Conservation (phyloP, 2,797 vertebrate genomes). For the Gymnocypris eckloni region DNA sequence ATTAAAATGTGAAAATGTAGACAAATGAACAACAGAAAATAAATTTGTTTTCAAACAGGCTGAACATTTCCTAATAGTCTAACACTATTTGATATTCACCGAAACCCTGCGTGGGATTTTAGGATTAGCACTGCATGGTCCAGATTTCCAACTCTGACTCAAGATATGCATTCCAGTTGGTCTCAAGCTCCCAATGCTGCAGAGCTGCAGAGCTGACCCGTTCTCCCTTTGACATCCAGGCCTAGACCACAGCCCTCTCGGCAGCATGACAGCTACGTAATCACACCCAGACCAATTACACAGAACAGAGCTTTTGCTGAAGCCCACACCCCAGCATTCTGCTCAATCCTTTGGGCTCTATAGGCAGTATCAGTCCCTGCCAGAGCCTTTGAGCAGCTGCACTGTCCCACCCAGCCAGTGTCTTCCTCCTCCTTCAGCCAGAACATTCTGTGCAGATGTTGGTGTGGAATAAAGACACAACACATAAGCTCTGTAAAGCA, state of each 20-base stretch:
- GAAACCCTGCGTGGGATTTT: conserved; percentile 35
- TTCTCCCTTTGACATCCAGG: conserved; percentile 51
- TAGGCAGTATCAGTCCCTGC: conserved; percentile 44
- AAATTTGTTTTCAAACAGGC: background rate
- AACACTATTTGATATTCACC: conserved; percentile 24
- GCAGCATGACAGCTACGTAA: conserved; percentile 52
- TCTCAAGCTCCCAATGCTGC: conserved; percentile 36
- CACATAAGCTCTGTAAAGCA: conserved; percentile 37
- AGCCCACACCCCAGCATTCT: conserved; percentile 56
- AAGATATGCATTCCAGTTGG: conserved; percentile 53
- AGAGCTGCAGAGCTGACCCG: conserved; percentile 32
- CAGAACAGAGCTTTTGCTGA: conserved; percentile 38
- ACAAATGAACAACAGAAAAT: background rate
- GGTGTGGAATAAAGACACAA: conserved; percentile 44
- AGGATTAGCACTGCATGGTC: conserved; percentile 33
- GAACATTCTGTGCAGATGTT: conserved; percentile 63
- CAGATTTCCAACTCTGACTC: conserved; percentile 37
- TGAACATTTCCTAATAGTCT: conserved; percentile 9
- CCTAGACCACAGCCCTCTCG: conserved; percentile 32
- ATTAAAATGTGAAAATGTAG: background rate
- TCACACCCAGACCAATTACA: conserved; percentile 60
- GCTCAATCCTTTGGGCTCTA: conserved; percentile 47
- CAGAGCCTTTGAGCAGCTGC: conserved; percentile 59
- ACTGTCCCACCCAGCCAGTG: conserved; percentile 55
- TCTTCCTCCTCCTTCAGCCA: conserved; percentile 45